Conservation (phyloP, 2,113 vertebrate genomes). For the Numida meleagris region DNA sequence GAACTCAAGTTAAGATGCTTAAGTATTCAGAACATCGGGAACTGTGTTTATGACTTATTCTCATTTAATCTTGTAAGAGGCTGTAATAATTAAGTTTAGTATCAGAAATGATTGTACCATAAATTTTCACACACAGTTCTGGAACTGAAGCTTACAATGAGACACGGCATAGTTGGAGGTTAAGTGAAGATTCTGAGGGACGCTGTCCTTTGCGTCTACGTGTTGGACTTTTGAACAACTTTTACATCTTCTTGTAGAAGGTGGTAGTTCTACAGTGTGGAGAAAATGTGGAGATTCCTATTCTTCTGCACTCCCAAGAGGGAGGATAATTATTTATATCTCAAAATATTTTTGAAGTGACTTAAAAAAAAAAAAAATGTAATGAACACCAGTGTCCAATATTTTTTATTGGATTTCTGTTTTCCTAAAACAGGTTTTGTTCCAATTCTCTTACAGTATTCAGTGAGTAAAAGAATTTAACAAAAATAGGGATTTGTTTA, state of each 20-base stretch:
- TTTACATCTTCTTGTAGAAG: not conserved
- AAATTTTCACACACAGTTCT: not conserved
- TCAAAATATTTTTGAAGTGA: not conserved
- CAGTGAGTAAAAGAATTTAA: not conserved
- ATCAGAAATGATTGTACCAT: not conserved
- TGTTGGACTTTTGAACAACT: not conserved
- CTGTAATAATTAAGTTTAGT: not conserved
- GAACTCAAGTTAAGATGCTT: not conserved
- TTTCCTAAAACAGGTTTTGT: not conserved
- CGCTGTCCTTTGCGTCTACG: accelerated
- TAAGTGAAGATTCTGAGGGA: not conserved
- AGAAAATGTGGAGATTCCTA: not conserved
- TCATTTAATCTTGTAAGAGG: not conserved
- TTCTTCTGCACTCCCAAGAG: not conserved
- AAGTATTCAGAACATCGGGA: not conserved
- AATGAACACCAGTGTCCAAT: not conserved
- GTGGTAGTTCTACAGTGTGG: not conserved
- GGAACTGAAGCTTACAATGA: not conserved
- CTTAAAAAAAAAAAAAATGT: not conserved
- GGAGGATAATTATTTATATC: not conserved
- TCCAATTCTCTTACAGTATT: not conserved
- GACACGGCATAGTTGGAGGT: not conserved
- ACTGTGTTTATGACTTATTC: not conserved
- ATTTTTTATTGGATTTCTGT: not conserved
- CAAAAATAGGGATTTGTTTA: not conserved